Evolutionary conservation across 2,113 vertebrate genomes (phyloP).

Genomic region (Motacilla tschutschensis): DNA sequence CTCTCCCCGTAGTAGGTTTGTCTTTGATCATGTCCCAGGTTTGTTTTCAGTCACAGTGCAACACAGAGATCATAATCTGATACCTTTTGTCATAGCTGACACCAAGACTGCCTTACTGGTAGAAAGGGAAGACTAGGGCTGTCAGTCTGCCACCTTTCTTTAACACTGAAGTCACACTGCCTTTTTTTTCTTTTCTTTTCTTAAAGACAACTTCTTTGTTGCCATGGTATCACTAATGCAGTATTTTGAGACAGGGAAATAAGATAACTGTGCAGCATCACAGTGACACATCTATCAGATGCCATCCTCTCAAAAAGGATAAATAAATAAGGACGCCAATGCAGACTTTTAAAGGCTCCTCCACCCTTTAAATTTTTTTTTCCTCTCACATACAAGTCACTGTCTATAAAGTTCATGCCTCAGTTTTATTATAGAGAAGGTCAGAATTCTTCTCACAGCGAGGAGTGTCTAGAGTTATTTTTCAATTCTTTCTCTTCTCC

Average conservation of each 20-base stretch:
- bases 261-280: constrained; percentile 30
- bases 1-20: background rate
- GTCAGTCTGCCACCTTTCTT: constrained; percentile 52
- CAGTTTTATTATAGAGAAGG: background rate
- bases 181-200: background rate
- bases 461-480: background rate
- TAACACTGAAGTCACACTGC: constrained; percentile 12
- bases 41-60: constrained; percentile 4
- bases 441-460: background rate
- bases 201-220: constrained; percentile 48
- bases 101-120: background rate
- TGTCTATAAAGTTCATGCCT: background rate
- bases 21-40: background rate
- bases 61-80: constrained; percentile 13
- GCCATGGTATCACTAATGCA: constrained; percentile 53
- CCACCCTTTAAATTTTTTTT: background rate
- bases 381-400: background rate
- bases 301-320: constrained; percentile 6
- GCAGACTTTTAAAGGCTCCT: background rate
- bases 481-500: background rate
- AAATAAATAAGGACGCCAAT: constrained; percentile 29
- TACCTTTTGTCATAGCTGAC: constrained; percentile 41
- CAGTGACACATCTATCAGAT: constrained; percentile 50
- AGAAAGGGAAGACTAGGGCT: background rate
- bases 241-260: constrained; percentile 39